Evolutionary conservation across 1,140 invertebrate genomes (phyloP).

Genomic region (Brachionus rotundiformis): DNA sequence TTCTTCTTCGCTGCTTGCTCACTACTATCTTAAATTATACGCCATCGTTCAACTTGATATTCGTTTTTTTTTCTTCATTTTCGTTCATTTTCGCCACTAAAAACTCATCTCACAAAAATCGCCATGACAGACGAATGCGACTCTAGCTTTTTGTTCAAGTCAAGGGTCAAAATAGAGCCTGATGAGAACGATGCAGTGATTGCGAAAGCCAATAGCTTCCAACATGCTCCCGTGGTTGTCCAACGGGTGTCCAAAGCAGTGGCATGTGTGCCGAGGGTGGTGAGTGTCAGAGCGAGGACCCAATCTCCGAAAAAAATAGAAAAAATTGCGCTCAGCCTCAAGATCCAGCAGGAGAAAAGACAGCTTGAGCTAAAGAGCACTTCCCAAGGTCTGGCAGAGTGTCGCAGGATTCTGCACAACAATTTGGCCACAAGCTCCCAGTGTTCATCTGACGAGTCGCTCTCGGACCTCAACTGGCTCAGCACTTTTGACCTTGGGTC

Average conservation of each 20-base stretch:
- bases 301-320: neutral
- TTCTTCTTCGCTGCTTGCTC: neutral
- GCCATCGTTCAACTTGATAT: neutral
- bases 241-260: neutral
- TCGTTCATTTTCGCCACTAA: neutral
- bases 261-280: neutral
- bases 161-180: neutral
- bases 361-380: neutral
- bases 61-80: neutral
- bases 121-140: constrained; percentile 36
- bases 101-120: neutral
- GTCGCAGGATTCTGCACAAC: neutral
- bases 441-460: neutral
- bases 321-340: constrained; percentile 6
- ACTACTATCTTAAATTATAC: neutral
- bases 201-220: neutral
- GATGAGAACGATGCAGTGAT: constrained; percentile 8
- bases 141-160: constrained; percentile 8
- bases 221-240: neutral
- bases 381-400: neutral
- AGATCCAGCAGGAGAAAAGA: constrained; percentile 18
- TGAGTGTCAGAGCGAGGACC: neutral
- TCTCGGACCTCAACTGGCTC: constrained; percentile 28
- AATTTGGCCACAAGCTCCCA: neutral
- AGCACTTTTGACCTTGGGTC: neutral